phyloP scores from a whole-genome alignment of 2,113 vertebrate genomes.

The Oncorhynchus keta region DNA sequence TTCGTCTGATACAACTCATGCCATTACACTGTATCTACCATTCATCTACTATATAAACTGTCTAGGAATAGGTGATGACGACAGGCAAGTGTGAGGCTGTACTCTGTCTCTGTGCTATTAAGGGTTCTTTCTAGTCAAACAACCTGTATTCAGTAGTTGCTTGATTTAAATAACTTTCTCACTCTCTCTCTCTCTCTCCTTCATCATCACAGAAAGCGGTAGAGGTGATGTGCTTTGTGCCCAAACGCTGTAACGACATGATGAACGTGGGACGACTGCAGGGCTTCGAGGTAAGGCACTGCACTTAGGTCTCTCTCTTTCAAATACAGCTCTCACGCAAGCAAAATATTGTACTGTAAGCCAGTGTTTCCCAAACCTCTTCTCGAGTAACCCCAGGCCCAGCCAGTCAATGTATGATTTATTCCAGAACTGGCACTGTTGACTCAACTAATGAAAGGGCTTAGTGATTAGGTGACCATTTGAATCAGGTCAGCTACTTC shows the following conservation, averaged over 20 bases:
- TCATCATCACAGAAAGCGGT: slow-evolving; percentile 80
- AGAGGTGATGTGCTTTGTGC: slow-evolving; percentile 92
- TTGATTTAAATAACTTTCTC: neutral
- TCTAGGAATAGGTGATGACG: neutral
- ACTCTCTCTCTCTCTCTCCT: neutral
- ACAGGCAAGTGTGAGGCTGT: neutral
- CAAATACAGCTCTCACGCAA: slow-evolving; percentile 6
- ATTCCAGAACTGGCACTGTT: too few relatives aligned
- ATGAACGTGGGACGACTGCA: slow-evolving; percentile 91
- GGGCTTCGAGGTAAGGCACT: slow-evolving; percentile 83
- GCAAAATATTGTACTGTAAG: neutral
- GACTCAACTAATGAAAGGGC: too few relatives aligned
- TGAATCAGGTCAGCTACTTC: too few relatives aligned
- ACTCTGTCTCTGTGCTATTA: neutral
- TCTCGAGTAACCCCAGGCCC: neutral
- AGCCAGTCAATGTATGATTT: neutral
- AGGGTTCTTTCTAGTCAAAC: neutral
- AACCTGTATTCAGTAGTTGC: neutral
- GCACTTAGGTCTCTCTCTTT: neutral
- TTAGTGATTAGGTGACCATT: too few relatives aligned
- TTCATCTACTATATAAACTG: neutral
- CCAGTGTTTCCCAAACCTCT: too few relatives aligned
- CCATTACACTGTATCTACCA: neutral
- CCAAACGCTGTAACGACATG: slow-evolving; percentile 92
- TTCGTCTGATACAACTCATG: slow-evolving; percentile 4